Conservation (phyloP, 2,888 invertebrate genomes). For the Coenonympha arcania region DNA sequence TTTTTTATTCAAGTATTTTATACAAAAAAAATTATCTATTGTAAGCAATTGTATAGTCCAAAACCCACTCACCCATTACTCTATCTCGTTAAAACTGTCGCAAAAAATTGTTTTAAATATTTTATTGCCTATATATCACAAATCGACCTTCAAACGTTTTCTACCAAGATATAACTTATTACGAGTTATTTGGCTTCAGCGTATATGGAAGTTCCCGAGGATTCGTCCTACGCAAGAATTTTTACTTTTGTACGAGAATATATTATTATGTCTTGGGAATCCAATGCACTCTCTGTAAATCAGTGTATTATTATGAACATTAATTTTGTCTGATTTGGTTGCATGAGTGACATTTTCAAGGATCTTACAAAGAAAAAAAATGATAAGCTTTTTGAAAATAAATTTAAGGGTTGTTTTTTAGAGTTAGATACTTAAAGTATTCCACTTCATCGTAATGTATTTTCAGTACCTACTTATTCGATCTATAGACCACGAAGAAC, state of each 20-base stretch:
- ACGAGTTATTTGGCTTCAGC: slow-evolving; percentile 18
- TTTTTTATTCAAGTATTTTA: too few relatives aligned
- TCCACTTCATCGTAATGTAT: too few relatives aligned
- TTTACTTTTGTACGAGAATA: slow-evolving; percentile 14
- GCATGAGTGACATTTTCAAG: slow-evolving; percentile 9
- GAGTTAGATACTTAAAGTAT: background rate
- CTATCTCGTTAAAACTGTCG: slow-evolving; percentile 1
- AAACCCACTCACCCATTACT: slow-evolving; percentile 4
- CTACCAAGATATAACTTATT: slow-evolving; percentile 20
- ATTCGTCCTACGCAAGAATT: slow-evolving; percentile 22
- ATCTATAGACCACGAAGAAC: too few relatives aligned
- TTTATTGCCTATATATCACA: slow-evolving; percentile 9
- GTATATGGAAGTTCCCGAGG: slow-evolving; percentile 21
- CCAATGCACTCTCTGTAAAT: slow-evolving; percentile 19
- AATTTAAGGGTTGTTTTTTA: slow-evolving; percentile 9
- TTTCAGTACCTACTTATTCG: too few relatives aligned
- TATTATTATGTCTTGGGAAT: slow-evolving; percentile 7
- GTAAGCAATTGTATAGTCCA: background rate
- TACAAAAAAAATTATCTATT: background rate
- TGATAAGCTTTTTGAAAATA: slow-evolving; percentile 9
- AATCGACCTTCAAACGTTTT: slow-evolving; percentile 16
- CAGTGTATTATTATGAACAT: slow-evolving; percentile 12
- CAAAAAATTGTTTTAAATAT: slow-evolving; percentile 8
- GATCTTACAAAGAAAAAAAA: slow-evolving; percentile 1
- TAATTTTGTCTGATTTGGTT: slow-evolving; percentile 16